phyloP scores from a whole-genome alignment of 1,140 invertebrate genomes.

The Bursaphelenchus mucronatus region DNA sequence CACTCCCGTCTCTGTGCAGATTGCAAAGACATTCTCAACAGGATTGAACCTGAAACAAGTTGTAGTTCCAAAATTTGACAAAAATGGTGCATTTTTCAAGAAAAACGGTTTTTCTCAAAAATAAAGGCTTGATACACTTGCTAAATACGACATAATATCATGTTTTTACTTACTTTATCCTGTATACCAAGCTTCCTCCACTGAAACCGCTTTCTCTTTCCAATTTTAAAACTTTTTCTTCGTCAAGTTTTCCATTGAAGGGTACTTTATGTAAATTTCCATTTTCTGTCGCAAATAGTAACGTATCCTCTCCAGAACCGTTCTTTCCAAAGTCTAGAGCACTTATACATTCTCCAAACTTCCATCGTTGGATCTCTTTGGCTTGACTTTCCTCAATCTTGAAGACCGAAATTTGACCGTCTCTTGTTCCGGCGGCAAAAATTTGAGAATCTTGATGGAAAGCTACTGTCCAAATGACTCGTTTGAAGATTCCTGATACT shows the following conservation, averaged over 20 bases:
- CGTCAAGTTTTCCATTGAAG: slow-evolving; percentile 2
- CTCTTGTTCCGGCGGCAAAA: slow-evolving; percentile 10
- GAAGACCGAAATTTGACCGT: slow-evolving; percentile 8
- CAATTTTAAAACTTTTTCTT: slow-evolving; percentile 2
- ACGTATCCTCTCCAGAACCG: background rate
- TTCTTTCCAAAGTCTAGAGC: slow-evolving; percentile 8
- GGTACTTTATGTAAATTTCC: background rate
- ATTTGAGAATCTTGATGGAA: slow-evolving; percentile 10
- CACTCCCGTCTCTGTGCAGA: slow-evolving; percentile 7
- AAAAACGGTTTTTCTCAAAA: background rate
- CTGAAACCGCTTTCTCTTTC: slow-evolving; percentile 5
- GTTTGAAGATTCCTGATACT: background rate
- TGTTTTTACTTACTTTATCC: slow-evolving; percentile 1
- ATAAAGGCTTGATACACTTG: background rate
- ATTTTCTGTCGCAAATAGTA: background rate
- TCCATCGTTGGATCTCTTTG: slow-evolving; percentile 3
- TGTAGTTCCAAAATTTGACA: background rate
- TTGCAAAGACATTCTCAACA: slow-evolving; percentile 8
- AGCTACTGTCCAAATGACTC: slow-evolving; percentile 16
- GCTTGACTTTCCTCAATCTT: background rate
- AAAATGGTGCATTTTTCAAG: background rate
- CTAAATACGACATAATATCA: background rate
- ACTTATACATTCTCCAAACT: slow-evolving; percentile 17
- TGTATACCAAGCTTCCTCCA: background rate
- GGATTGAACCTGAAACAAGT: slow-evolving; percentile 15